Conservation (phyloP, 2,888 invertebrate genomes). For the Parapristionchus giblindavisi region DNA sequence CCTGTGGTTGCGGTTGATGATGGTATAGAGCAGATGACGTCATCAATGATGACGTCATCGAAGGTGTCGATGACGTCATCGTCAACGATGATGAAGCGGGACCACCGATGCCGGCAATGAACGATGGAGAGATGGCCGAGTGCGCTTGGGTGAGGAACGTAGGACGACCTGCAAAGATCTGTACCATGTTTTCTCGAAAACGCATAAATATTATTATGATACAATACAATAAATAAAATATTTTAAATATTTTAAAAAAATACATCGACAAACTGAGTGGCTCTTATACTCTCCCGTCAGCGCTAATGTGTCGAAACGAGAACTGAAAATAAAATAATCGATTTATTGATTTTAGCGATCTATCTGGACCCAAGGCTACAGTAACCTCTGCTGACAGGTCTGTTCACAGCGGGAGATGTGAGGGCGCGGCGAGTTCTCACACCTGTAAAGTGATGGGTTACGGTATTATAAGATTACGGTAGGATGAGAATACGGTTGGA, state of each 20-base stretch:
- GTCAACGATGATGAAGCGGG: background rate
- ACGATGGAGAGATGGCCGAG: background rate
- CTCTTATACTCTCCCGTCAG: constrained; percentile 25
- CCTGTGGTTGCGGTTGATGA: background rate
- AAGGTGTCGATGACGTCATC: background rate
- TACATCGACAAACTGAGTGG: too few species aligned
- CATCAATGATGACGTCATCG: too few species aligned
- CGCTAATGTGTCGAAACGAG: constrained; percentile 20
- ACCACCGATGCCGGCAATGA: background rate
- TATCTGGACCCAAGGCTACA: background rate
- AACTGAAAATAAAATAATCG: background rate
- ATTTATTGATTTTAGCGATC: too few species aligned
- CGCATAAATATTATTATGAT: too few species aligned
- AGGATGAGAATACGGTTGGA: background rate
- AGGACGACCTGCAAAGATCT: too few species aligned
- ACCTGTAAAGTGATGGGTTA: background rate
- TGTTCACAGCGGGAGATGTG: constrained; percentile 27
- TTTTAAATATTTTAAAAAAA: too few species aligned
- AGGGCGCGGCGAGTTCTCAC: background rate
- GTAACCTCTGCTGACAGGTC: constrained; percentile 23
- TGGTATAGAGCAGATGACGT: background rate
- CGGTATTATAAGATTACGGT: background rate
- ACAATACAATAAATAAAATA: too few species aligned
- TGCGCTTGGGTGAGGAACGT: too few species aligned
- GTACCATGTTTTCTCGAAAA: too few species aligned